Evolutionary conservation across 2,797 vertebrate species (phyloP), one percentile per base, ranked within the genome.

Genomic region (Lemur catta): DNA sequence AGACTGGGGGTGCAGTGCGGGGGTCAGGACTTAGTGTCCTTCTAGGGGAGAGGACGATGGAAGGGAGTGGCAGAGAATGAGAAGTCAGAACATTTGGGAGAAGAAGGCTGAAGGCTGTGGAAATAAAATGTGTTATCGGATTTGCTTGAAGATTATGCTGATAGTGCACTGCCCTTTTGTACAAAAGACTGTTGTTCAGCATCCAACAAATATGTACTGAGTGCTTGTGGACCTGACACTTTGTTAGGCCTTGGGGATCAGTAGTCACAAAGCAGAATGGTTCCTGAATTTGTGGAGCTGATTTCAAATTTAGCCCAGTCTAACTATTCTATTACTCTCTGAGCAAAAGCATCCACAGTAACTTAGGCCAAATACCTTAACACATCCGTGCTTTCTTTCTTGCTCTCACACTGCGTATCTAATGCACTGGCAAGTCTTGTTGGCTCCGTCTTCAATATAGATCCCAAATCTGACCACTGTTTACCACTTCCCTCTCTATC

Each of bases 121-220:
- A 69, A 38, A 48, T 22, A 9, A 12, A 74, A 0, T 0, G 65
- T 14, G 14, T 35, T 13, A 12, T 15, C 24, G 2, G 6, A 43
- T 1, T 18, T 38, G 82, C 75, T 72, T 65, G 69, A 50, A 52
- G 33, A 28, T 41, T 1, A 2, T 0, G 0, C 33, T 22, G 11
- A n/a, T 0, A 38, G 91, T 18, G 61, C 24, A 1, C 4, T 0
- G 75, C 35, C 35, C 46, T 69, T 4, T 4, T 24, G 9, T 3
- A 48, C 43, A 35, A 20, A 85, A 24, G 46, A 14, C 24, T 14
- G n/a, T 24, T 24, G 0, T 43, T 71, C 55, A 18, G 59, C 46
- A 14, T 33, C 30, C 55, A 14, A 0, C 33, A 48, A 26, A 48
- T 33, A 35, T 57, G 69, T 14, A 7, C 2, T 3, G 22, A 17